These are phyloP conservation scores for Thysanoteuthis rhombus DNA, from an alignment of 2,888 invertebrate genomes.

Conservation along the genomic window DNA sequence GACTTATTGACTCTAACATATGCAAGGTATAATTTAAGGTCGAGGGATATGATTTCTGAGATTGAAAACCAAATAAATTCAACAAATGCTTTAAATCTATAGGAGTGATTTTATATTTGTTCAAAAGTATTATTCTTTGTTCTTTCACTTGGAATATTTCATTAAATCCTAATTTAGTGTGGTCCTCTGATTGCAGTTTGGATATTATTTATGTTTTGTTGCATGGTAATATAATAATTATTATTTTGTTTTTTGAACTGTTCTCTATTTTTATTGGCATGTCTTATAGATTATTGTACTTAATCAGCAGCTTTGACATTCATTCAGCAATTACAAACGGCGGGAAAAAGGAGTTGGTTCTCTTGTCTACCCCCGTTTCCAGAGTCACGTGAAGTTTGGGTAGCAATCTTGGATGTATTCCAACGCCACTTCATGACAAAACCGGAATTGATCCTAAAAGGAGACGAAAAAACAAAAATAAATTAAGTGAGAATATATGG, in stretches of 20 bases:
- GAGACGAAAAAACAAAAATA: conserved; percentile 32
- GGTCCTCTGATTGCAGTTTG: neutral
- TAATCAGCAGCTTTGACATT: conserved; percentile 24
- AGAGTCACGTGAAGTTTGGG: conserved; percentile 29
- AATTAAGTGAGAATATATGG: no score
- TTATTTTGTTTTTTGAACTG: neutral
- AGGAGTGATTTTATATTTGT: neutral
- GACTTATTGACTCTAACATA: no score
- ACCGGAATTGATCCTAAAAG: conserved; percentile 69
- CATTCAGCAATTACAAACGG: conserved; percentile 13
- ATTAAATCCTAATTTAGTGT: neutral
- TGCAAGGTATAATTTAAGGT: neutral
- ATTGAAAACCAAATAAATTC: neutral
- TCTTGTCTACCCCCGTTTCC: neutral
- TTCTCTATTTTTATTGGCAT: neutral
- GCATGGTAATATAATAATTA: neutral
- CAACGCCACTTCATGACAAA: conserved; percentile 68
- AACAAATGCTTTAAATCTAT: neutral
- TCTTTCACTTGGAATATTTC: neutral
- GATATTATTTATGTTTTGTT: neutral
- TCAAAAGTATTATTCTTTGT: neutral
- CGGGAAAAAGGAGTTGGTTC: conserved; percentile 1
- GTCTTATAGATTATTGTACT: neutral
- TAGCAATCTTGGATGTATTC: conserved; percentile 53
- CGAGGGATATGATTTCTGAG: neutral